Evolutionary conservation across 2,888 invertebrate genomes (phyloP), one percentile per base, ranked within the genome.

Genomic region (Drosophila infuscata): DNA sequence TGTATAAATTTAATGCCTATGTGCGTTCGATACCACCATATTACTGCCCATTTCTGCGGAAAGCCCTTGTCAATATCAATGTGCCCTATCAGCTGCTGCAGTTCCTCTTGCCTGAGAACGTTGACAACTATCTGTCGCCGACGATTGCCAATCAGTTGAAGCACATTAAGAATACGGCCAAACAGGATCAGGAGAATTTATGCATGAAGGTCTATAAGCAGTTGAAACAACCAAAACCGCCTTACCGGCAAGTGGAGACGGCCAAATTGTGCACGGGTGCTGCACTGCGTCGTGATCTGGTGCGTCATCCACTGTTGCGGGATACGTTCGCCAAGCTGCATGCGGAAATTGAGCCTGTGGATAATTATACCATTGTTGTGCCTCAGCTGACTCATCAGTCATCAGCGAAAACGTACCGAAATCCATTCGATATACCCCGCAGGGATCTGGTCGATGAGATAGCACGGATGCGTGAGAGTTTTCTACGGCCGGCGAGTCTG

Each of bases 11-110:
- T 93, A 97, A 98, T 85, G 97, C 96, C 93, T 99, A 99, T 91
- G 95, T 99, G 83, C 96, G 98, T 84, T 96, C 97, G n/a, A 97
- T 99, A 95, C 99, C 99, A 15, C 96, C 97, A 6, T 99, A 99
- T 93, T 99, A 99, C 93, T 95, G 93, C 76, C 94, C 98, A 95
- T 98, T 99, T 33, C 94, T 99, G 82, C 95, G 98, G 80, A 95
- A 98, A 93, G 99, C 98, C 0, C 93, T 99, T 66, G 95, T 96
- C 11, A 95, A 98, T 92, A 98, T 99, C 96, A 98, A 97, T 76
- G 97, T 98, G 1, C 97, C 97, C 1, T 95, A 96, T 46, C 96
- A 96, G 58, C 93, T 98, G 74, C 95, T 97, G 12, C 96, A 96
- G 92, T 97, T 96, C 79, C 94, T 98, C 80, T 95, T 99, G 70